A percentile compares a stretch with the other conserved stretches of the same genome.
These are phyloP conservation scores for Gryon sp. DNA, from an alignment of 1,140 invertebrate species.

Conservation along the genomic window DNA sequence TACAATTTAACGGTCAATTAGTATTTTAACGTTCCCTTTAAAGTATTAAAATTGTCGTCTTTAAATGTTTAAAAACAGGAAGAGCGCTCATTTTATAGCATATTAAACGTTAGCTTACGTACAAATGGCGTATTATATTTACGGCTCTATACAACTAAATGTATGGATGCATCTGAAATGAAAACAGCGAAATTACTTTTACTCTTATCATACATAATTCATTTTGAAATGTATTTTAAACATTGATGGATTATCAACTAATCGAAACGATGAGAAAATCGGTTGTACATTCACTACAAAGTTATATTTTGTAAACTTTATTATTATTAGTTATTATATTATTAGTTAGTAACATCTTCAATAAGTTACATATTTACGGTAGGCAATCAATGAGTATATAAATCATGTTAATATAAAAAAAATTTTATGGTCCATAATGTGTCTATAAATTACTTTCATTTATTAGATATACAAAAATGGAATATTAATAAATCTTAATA, in stretches of 20 bases:
- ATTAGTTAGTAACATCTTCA: neutral
- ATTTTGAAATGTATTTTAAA: constrained; percentile 12
- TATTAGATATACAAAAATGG: too few relatives aligned
- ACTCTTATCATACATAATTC: constrained; percentile 43
- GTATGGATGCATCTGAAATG: constrained; percentile 21
- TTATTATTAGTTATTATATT: constrained; percentile 2
- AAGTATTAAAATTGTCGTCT: constrained; percentile 58
- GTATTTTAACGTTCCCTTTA: constrained; percentile 56
- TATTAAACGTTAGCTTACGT: constrained; percentile 63
- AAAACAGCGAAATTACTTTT: constrained; percentile 32
- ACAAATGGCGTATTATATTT: constrained; percentile 54
- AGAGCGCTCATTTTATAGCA: constrained; percentile 60
- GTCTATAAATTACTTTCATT: too few relatives aligned
- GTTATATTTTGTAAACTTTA: too few relatives aligned
- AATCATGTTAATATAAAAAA: too few relatives aligned
- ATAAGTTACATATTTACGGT: too few relatives aligned
- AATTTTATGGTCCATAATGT: too few relatives aligned
- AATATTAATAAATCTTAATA: too few relatives aligned
- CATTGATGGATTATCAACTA: constrained; percentile 34
- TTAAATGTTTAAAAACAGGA: constrained; percentile 63
- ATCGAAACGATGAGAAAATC: too few relatives aligned
- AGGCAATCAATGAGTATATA: too few relatives aligned
- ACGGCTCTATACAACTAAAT: constrained; percentile 45
- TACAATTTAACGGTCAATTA: constrained; percentile 64
- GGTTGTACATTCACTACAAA: too few relatives aligned